A percentile compares a stretch with the other conserved stretches of the same genome.
Evolutionary conservation across 2,797 vertebrate genomes (phyloP).

Genomic region (Propithecus deckenii): DNA sequence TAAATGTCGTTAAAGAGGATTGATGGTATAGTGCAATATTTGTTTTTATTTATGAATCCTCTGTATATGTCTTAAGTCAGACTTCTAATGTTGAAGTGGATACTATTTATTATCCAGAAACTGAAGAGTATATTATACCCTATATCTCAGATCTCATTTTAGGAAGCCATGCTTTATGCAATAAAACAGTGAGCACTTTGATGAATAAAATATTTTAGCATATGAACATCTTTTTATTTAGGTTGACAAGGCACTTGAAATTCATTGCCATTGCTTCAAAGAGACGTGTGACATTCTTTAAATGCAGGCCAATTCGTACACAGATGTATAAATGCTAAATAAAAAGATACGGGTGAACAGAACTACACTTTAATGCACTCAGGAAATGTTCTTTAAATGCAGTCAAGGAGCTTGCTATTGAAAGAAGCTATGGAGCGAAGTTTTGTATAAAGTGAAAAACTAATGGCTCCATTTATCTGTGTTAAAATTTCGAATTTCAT

Average conservation of each 20-base stretch:
- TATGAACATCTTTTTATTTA: neutral
- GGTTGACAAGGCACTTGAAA: neutral
- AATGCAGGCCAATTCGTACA: neutral
- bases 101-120: conserved; percentile 21
- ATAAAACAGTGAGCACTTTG: neutral
- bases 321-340: neutral
- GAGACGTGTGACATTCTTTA: neutral
- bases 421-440: neutral
- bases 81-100: neutral
- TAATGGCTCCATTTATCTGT: neutral
- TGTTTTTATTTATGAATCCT: neutral
- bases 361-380: neutral
- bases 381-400: neutral
- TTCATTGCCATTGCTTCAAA: neutral
- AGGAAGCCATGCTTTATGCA: neutral
- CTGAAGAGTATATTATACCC: neutral
- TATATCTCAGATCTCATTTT: neutral
- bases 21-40: neutral
- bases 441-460: neutral
- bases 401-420: neutral
- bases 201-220: neutral
- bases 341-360: neutral
- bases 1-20: neutral
- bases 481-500: conserved; percentile 19
- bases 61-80: neutral